Evolutionary conservation across 2,797 vertebrate genomes (phyloP).

Genomic region (Rhyacichthys aspro): DNA sequence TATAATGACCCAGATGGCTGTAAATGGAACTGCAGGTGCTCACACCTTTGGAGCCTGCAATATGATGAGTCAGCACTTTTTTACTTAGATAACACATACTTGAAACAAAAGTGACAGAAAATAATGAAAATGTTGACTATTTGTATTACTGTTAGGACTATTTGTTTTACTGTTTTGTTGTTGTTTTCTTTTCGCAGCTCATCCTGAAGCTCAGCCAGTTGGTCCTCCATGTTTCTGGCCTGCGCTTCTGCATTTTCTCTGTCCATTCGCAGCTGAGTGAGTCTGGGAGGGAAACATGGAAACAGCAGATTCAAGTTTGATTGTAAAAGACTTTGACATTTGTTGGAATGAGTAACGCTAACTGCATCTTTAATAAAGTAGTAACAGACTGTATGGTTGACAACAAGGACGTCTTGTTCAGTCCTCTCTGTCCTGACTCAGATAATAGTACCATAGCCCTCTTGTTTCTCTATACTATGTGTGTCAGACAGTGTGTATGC

Average conservation of each 20-base stretch:
- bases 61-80: background rate
- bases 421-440: conserved; percentile 3
- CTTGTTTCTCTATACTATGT: conserved; percentile 7
- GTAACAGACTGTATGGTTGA: conserved; percentile 13
- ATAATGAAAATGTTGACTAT: too few species aligned
- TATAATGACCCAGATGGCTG: background rate
- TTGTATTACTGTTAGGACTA: background rate
- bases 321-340: conserved; percentile 8
- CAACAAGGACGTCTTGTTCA: conserved; percentile 25
- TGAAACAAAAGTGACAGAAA: background rate
- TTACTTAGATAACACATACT: background rate
- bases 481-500: conserved; percentile 17
- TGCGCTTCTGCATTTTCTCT: conserved; percentile 82
- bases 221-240: conserved; percentile 82
- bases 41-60: background rate
- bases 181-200: conserved; percentile 79
- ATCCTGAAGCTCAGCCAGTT: conserved; percentile 82
- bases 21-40: conserved; percentile 4
- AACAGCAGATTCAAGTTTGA: conserved; percentile 3
- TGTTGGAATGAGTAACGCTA: conserved; percentile 32
- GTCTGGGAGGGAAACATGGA: conserved; percentile 66
- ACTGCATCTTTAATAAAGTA: conserved; percentile 20
- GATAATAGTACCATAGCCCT: conserved; percentile 22
- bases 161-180: conserved; percentile 78
- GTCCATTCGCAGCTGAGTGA: conserved; percentile 84